Evolutionary conservation across 2,888 invertebrate species (phyloP).

Genomic region (Chloroclystis v-ata): DNA sequence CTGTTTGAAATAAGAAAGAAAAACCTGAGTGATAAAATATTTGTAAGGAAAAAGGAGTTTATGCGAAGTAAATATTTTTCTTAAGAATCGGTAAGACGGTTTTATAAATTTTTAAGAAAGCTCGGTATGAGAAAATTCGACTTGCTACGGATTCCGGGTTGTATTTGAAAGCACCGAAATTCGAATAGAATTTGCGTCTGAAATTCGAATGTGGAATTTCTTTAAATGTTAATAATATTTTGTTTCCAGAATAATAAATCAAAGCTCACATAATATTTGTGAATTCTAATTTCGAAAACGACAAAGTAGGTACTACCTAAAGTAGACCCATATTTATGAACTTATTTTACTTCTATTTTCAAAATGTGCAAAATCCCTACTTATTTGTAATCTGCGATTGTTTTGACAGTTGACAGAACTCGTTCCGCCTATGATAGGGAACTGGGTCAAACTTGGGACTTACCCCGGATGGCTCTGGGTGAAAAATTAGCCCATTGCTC

Average conservation of each 20-base stretch:
- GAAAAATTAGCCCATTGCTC: conserved; percentile 48
- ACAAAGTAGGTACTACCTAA: no score
- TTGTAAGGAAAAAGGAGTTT: neutral
- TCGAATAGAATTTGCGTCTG: neutral
- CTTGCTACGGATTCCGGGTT: no score
- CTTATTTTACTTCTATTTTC: neutral
- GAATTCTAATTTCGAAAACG: no score
- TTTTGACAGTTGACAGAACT: conserved; percentile 29
- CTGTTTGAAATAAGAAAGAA: neutral
- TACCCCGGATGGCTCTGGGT: conserved; percentile 33
- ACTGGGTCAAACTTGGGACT: conserved; percentile 40
- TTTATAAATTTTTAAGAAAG: neutral
- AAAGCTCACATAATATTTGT: no score
- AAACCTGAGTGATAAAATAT: neutral
- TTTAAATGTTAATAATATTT: no score
- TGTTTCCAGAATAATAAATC: no score
- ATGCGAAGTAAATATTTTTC: neutral
- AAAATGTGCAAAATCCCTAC: neutral
- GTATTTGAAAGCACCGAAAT: neutral
- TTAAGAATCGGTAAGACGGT: neutral
- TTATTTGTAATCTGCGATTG: conserved; percentile 18
- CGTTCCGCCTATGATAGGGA: conserved; percentile 23
- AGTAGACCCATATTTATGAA: no score
- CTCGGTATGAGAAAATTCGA: neutral
- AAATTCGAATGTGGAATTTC: no score